Conservation (phyloP, 2,797 vertebrate genomes). For the Holocentrus rufus region DNA sequence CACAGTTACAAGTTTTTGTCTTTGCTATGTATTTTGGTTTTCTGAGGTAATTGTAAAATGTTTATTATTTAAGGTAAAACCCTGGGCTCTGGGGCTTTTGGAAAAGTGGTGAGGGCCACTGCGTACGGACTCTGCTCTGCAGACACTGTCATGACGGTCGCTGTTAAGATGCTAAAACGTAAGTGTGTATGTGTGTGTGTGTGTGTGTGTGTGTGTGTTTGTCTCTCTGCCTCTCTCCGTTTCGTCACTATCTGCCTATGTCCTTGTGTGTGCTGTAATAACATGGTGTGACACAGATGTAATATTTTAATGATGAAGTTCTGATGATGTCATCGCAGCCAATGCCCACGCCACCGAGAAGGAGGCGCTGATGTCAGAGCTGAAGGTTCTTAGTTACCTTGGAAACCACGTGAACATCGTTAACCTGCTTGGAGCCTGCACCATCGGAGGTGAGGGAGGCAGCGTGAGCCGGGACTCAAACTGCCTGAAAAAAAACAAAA, state of each 20-base stretch:
- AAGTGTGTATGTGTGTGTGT: conserved; percentile 68
- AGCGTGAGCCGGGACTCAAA: not conserved
- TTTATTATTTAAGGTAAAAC: conserved; percentile 85
- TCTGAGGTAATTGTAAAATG: not conserved
- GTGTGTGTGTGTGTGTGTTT: conserved; percentile 15
- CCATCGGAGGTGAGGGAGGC: conserved; percentile 87
- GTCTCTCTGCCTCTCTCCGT: not conserved
- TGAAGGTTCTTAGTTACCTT: conserved; percentile 97
- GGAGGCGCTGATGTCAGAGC: conserved; percentile 98
- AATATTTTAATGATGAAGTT: conserved; percentile 23
- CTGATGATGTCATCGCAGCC: conserved; percentile 79
- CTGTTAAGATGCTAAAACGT: conserved; percentile 99
- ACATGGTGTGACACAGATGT: not conserved
- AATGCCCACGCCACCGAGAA: conserved; percentile 95
- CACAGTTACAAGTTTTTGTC: not conserved
- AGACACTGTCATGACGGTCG: conserved; percentile 91
- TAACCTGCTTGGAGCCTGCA: conserved; percentile 96
- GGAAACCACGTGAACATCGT: conserved; percentile 98
- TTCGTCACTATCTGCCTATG: not conserved
- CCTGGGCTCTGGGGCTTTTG: conserved; percentile 95
- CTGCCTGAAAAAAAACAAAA: too few species aligned
- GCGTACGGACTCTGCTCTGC: conserved; percentile 93
- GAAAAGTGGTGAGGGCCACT: conserved; percentile 95
- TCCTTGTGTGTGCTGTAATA: not conserved
- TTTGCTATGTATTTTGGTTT: not conserved